A percentile compares a stretch with the other conserved stretches of the same genome.
Evolutionary conservation across 2,113 vertebrate species (phyloP).

Genomic region (Xenopus borealis): DNA sequence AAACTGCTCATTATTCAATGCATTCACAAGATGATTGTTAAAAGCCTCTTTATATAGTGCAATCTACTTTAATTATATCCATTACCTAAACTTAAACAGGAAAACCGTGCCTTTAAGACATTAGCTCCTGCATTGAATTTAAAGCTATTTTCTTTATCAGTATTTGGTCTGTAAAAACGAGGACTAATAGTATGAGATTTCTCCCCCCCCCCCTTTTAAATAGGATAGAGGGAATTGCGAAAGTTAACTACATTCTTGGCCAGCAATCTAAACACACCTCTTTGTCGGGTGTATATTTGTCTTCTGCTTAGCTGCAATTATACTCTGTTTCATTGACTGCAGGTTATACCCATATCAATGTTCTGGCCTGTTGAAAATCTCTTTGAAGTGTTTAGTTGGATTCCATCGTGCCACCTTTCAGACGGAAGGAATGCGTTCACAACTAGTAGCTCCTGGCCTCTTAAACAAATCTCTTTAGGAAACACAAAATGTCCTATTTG

Average conservation of each 20-base stretch:
- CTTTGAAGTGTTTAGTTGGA: constrained; percentile 28
- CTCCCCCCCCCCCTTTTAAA: constrained; percentile 1
- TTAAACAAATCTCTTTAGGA: constrained; percentile 4
- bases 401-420: constrained; percentile 24
- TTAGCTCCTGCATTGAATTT: constrained; percentile 1
- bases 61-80: constrained; percentile 22
- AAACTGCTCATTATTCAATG: constrained; percentile 7
- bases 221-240: constrained; percentile 21
- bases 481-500: not conserved
- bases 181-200: not conserved
- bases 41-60: constrained; percentile 9
- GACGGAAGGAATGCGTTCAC: constrained; percentile 20
- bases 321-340: constrained; percentile 26
- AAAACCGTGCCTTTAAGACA: not conserved
- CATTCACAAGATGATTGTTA: constrained; percentile 18
- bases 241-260: constrained; percentile 40
- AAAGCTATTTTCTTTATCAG: not conserved
- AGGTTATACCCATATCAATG: constrained; percentile 29
- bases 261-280: constrained; percentile 25
- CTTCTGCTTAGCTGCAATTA: constrained; percentile 24
- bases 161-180: not conserved
- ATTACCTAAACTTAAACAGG: not conserved
- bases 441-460: constrained; percentile 23
- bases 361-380: constrained; percentile 15
- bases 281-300: constrained; percentile 36